phyloP scores from a whole-genome alignment of 2,888 invertebrate species.

The Lepidocyrtoides sp. region DNA sequence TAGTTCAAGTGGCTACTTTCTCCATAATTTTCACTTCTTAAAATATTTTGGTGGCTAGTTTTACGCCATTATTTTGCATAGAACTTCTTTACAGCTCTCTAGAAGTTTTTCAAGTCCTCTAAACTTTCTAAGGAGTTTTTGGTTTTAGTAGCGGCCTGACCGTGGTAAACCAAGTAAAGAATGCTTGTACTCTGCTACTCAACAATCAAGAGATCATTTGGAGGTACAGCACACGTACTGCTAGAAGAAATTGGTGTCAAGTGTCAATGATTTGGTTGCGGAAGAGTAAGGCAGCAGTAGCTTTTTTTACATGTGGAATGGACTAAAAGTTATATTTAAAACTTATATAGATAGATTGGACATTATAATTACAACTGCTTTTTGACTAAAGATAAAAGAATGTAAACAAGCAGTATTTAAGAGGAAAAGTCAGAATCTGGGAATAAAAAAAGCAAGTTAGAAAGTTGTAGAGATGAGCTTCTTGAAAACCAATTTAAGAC shows the following conservation, averaged over 20 bases:
- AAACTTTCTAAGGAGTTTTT: slow-evolving; percentile 15
- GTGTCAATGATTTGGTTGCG: slow-evolving; percentile 54
- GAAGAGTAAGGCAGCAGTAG: background rate
- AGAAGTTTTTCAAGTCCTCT: background rate
- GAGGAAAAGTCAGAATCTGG: background rate
- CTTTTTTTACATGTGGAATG: background rate
- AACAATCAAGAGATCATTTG: background rate
- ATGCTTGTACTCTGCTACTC: background rate
- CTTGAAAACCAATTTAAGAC: slow-evolving; percentile 69
- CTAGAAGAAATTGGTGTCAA: slow-evolving; percentile 66
- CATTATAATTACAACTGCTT: background rate
- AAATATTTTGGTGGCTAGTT: background rate
- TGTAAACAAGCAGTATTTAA: background rate
- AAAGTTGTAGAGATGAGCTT: slow-evolving; percentile 13
- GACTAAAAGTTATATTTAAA: background rate
- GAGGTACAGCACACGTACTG: background rate
- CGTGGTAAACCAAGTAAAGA: too few relatives aligned
- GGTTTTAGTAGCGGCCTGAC: background rate
- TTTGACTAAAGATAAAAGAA: background rate
- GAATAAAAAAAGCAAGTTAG: too few relatives aligned
- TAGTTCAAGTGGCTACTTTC: too few relatives aligned
- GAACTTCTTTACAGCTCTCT: background rate
- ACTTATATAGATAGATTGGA: background rate
- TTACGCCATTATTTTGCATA: background rate
- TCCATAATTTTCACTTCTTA: slow-evolving; percentile 21